These are phyloP conservation scores for Cydia pomonella DNA, from an alignment of 1,140 invertebrate species.

Conservation along the genomic window DNA sequence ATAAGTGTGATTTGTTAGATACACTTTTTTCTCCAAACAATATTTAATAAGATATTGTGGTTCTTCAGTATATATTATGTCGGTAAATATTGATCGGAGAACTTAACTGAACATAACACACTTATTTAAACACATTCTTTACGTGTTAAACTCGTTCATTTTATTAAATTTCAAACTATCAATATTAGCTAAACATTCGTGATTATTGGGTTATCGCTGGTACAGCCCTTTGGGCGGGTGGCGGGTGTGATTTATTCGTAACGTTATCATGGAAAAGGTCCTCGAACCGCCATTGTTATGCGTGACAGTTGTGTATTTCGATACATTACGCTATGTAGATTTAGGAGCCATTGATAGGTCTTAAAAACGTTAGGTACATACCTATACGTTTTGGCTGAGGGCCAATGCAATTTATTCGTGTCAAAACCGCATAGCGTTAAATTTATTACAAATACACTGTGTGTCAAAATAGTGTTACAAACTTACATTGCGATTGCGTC, in stretches of 20 bases:
- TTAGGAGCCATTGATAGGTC: background rate
- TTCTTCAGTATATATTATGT: too few species aligned
- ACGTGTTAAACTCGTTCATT: too few species aligned
- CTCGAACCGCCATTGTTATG: background rate
- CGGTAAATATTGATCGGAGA: too few species aligned
- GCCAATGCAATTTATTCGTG: background rate
- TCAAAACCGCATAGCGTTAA: background rate
- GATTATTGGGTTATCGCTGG: background rate
- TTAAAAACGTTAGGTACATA: background rate
- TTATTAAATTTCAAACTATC: too few species aligned
- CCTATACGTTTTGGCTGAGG: background rate
- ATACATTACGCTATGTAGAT: background rate
- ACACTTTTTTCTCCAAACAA: too few species aligned
- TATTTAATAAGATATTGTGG: too few species aligned
- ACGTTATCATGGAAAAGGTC: background rate
- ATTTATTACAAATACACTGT: too few species aligned
- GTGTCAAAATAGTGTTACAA: too few species aligned
- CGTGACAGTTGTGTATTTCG: conserved; percentile 6
- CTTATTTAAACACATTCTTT: too few species aligned
- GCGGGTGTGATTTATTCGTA: conserved; percentile 11
- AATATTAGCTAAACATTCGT: background rate
- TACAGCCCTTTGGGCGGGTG: background rate
- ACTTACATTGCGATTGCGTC: too few species aligned
- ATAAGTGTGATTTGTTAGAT: too few species aligned
- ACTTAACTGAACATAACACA: too few species aligned